These are phyloP conservation scores for Aquatica leii DNA, from an alignment of 2,888 invertebrate genomes.

Conservation along the genomic window DNA sequence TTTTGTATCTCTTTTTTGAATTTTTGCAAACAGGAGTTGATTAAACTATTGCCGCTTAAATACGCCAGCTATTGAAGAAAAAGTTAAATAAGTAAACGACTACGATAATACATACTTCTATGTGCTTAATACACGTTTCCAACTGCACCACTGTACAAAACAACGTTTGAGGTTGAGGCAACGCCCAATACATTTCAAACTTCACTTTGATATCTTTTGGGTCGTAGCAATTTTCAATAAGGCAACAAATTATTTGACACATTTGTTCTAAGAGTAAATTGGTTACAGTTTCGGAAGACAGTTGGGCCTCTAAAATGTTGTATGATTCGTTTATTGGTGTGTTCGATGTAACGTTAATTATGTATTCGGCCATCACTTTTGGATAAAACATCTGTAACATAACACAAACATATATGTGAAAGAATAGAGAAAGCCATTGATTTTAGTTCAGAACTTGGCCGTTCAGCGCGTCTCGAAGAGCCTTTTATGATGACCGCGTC, in stretches of 20 bases:
- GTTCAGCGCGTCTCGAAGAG: too few relatives aligned
- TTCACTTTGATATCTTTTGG: conserved; percentile 50
- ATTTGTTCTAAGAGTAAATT: conserved; percentile 60
- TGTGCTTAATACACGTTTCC: conserved; percentile 59
- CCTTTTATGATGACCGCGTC: too few relatives aligned
- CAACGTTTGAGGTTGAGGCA: conserved; percentile 57
- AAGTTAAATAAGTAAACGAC: too few relatives aligned
- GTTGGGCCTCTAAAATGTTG: conserved; percentile 49
- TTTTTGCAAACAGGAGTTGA: conserved; percentile 46
- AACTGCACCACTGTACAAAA: conserved; percentile 60
- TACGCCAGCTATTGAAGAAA: conserved; percentile 32
- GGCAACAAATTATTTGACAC: conserved; percentile 57
- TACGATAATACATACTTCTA: conserved; percentile 64
- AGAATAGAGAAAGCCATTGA: too few relatives aligned
- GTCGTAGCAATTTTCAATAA: conserved; percentile 59
- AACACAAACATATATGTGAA: too few relatives aligned
- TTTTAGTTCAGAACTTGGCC: too few relatives aligned
- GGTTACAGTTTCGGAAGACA: conserved; percentile 43
- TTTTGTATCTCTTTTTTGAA: conserved; percentile 65
- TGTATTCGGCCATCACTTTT: conserved; percentile 46
- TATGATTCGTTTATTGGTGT: conserved; percentile 46
- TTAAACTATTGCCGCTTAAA: conserved; percentile 24
- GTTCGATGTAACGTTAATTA: conserved; percentile 48
- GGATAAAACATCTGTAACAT: conserved; percentile 17
- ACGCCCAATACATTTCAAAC: conserved; percentile 53